These are phyloP conservation scores for Acanthosepion lycidas DNA, from an alignment of 2,888 invertebrate species.

Conservation along the genomic window DNA sequence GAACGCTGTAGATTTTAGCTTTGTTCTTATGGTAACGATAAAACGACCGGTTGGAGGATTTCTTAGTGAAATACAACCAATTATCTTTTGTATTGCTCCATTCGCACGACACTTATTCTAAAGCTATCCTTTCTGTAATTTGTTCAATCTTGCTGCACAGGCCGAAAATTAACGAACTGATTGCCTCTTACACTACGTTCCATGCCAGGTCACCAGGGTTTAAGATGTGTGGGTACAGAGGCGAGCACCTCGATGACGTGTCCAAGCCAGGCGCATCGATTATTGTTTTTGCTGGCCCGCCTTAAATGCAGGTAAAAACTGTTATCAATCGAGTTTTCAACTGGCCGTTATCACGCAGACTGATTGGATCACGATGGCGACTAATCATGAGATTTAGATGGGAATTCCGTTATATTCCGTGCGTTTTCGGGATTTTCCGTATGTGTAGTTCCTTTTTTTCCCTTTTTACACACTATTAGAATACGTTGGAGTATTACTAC, in stretches of 20 bases:
- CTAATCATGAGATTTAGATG: not conserved
- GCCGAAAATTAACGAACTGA: not conserved
- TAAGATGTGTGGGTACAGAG: not conserved
- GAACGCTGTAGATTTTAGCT: too few relatives aligned
- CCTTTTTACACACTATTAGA: not conserved
- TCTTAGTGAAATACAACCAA: too few relatives aligned
- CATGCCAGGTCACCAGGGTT: not conserved
- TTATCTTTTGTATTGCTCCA: too few relatives aligned
- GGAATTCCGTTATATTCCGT: not conserved
- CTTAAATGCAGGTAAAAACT: not conserved
- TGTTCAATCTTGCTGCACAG: not conserved
- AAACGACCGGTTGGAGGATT: too few relatives aligned
- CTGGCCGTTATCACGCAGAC: not conserved
- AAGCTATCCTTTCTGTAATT: not conserved
- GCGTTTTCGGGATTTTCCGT: too few relatives aligned
- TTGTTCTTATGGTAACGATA: too few relatives aligned
- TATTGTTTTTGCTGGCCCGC: not conserved
- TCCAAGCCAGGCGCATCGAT: not conserved
- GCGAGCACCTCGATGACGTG: not conserved
- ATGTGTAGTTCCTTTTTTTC: not conserved
- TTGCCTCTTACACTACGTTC: not conserved
- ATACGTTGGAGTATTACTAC: too few relatives aligned
- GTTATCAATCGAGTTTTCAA: not conserved
- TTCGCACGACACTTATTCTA: too few relatives aligned
- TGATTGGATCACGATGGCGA: not conserved